Conservation (phyloP, 2,888 invertebrate genomes). For the Adelognathus sp. region DNA sequence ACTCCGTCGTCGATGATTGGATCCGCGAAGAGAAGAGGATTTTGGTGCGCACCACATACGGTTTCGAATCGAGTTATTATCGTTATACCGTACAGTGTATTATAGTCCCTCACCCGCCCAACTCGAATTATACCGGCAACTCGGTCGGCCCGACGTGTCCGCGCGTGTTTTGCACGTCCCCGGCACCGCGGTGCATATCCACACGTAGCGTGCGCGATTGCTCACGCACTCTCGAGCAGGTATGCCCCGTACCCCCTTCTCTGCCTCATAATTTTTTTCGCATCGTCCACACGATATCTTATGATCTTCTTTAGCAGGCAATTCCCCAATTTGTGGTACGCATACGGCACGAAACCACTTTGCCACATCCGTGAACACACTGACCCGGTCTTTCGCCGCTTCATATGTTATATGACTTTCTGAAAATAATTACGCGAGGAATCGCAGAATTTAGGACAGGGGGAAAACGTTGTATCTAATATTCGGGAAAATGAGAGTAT, state of each 20-base stretch:
- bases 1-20: background rate
- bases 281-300: background rate
- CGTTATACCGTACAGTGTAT: no score
- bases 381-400: slow-evolving; percentile 47
- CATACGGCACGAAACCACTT: slow-evolving; percentile 48
- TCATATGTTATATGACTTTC: slow-evolving; percentile 29
- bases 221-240: background rate
- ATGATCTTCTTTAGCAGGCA: background rate
- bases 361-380: slow-evolving; percentile 50
- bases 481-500: background rate
- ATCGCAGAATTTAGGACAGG: slow-evolving; percentile 22
- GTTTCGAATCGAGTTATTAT: background rate
- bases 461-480: slow-evolving; percentile 38
- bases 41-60: background rate
- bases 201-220: background rate
- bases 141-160: background rate
- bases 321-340: slow-evolving; percentile 50
- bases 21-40: background rate
- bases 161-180: background rate
- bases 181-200: background rate
- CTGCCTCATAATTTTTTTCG: background rate
- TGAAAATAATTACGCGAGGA: slow-evolving; percentile 42
- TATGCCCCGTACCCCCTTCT: background rate
- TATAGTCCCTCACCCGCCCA: background rate
- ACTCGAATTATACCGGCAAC: background rate